Evolutionary conservation across 2,113 vertebrate genomes (phyloP).

Genomic region (Procavia capensis): DNA sequence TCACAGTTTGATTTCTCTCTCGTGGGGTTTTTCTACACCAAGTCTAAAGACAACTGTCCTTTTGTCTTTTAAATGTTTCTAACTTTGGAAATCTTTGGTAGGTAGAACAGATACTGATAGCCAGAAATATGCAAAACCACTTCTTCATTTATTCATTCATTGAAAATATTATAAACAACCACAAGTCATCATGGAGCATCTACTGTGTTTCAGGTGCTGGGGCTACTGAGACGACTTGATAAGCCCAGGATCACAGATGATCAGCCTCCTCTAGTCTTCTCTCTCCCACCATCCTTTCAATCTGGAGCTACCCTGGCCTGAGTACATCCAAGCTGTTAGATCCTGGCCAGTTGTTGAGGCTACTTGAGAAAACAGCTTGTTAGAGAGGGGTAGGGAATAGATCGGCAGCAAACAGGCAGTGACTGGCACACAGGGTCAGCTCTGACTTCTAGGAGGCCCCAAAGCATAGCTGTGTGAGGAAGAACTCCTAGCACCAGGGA

Average conservation of each 20-base stretch:
- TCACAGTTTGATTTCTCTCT: conserved; percentile 11
- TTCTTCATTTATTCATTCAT: background rate
- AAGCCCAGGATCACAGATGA: rapidly evolving
- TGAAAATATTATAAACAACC: background rate
- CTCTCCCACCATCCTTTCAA: background rate
- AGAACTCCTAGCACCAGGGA: background rate
- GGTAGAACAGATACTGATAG: background rate
- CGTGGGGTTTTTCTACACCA: conserved; percentile 18
- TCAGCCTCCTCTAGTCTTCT: background rate
- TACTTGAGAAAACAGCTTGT: background rate
- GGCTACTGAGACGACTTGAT: background rate
- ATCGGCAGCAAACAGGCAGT: background rate
- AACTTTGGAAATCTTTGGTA: background rate
- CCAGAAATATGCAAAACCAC: background rate
- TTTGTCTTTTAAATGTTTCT: conserved; percentile 47
- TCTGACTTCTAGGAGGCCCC: background rate
- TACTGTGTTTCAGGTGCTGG: background rate
- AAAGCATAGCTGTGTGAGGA: rapidly evolving
- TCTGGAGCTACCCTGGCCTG: background rate
- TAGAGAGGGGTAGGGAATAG: background rate
- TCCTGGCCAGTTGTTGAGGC: background rate
- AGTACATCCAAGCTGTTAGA: background rate
- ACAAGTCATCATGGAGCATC: background rate
- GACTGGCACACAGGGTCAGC: background rate
- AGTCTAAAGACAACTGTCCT: background rate